phyloP scores from a whole-genome alignment of 2,888 invertebrate genomes.

The Ashinkailepas kermadecensis region DNA sequence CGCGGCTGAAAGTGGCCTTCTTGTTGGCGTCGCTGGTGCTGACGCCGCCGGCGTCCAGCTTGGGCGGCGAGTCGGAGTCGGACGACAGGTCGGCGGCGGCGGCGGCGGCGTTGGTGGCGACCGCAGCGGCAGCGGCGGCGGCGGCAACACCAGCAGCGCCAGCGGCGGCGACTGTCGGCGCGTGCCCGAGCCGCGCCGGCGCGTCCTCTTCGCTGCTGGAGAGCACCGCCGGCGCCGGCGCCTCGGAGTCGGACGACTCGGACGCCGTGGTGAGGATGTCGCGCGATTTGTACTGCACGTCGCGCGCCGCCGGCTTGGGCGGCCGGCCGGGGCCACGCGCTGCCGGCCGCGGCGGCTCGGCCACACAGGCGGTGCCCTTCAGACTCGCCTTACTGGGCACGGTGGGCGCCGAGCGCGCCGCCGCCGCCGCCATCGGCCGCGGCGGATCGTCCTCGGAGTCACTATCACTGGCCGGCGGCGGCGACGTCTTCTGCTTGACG shows the following conservation, averaged over 20 bases:
- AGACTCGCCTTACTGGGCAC: not conserved
- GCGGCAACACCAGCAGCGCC: not conserved
- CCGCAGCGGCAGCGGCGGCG: not conserved
- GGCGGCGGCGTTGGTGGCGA: not conserved
- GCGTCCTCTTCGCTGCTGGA: not conserved
- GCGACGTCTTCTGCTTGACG: not conserved
- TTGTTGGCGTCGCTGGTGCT: slow-evolving; percentile 21
- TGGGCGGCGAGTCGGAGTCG: slow-evolving; percentile 21
- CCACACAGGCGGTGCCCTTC: not conserved
- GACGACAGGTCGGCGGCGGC: not conserved
- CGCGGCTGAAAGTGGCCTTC: slow-evolving; percentile 11
- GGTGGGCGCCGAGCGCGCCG: not conserved
- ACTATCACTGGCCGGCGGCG: not conserved
- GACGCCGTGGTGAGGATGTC: not conserved
- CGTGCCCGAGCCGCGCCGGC: not conserved
- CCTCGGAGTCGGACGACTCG: not conserved
- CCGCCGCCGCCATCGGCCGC: not conserved
- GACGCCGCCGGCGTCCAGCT: slow-evolving; percentile 14
- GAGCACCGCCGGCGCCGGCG: not conserved
- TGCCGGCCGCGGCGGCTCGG: not conserved
- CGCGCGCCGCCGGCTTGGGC: not conserved
- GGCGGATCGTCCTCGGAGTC: not conserved
- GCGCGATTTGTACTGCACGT: not conserved
- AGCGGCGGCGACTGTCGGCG: not conserved
- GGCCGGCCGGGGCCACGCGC: not conserved